Evolutionary conservation across 2,888 invertebrate genomes (phyloP).

Genomic region (Stenurella melanura): DNA sequence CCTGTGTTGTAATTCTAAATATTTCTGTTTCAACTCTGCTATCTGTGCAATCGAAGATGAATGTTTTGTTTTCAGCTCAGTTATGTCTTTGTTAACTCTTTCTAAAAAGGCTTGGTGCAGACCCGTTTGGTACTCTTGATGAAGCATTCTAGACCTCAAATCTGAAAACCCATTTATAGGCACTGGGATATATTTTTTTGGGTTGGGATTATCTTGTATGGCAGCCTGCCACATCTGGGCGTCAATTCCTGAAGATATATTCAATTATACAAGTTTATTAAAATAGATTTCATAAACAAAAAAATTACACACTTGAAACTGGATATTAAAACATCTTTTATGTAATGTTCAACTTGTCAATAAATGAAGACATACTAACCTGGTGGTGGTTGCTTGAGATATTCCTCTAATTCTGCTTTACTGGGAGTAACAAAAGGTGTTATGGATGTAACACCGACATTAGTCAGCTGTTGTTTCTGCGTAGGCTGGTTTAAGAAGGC

Average conservation of each 20-base stretch:
- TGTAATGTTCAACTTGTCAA: neutral
- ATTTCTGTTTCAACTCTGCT: conserved; percentile 86
- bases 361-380: conserved; percentile 66
- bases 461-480: conserved; percentile 83
- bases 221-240: conserved; percentile 97
- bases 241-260: conserved; percentile 84
- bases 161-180: conserved; percentile 94
- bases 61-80: conserved; percentile 86
- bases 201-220: conserved; percentile 95
- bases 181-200: conserved; percentile 91
- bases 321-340: no score
- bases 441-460: conserved; percentile 83
- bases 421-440: conserved; percentile 85
- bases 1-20: conserved; percentile 88
- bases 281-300: no score
- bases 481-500: conserved; percentile 82
- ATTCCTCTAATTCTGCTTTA: conserved; percentile 88
- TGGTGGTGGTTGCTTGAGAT: conserved; percentile 91
- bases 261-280: neutral
- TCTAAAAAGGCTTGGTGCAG: conserved; percentile 88
- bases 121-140: conserved; percentile 89
- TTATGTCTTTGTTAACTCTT: conserved; percentile 86
- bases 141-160: conserved; percentile 86
- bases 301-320: no score
- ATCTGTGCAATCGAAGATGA: conserved; percentile 87